Base-by-base conservation (phyloP, 1,140 invertebrate species). In the Pomacea maculata region DNA sequence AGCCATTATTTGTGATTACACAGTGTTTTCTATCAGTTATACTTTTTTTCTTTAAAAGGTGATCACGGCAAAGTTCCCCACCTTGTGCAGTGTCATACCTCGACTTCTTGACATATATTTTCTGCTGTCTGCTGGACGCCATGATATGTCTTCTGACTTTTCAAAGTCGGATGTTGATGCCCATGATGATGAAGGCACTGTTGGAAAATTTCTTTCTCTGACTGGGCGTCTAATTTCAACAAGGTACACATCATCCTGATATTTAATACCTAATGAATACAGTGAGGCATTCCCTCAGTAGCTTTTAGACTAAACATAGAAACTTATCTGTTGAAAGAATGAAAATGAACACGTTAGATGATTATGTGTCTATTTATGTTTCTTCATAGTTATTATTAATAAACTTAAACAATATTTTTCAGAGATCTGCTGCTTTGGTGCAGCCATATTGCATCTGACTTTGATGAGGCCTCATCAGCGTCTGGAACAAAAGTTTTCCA, bases 361-460 rank as follows among this genome's bases (percentile, higher is more conserved):
- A 29, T 78, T 1, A 67, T 78, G 15, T 14, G 3, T 45, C 3
- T 45, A 25, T 45, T 45, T 45, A 6, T 2, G 34, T 45, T 45
- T 45, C 2, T 45, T 45, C 34, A 25, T 25, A 45, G 34, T 45
- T 45, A 45, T 45, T 45, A 45, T 45, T 45, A 45, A 6, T 45
- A 45, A 45, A 45, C 34, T 45, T 45, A 45, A 12, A 7, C 17
- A 67, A 9, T 76, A 55, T 80, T 80, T 25, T 77, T 45, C 84
- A 91, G 90, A 78, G 98, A 99, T 93, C 93, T 99, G 17, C 94
- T 99, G 80, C 98, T 98, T 91, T 97, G 97, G 94, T 98, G 97
- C 88, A 92, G 94, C 19, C 93, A 97, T 87, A 94, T 96, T 14
- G 92, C 94, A 34, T 89, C 94, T 19, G 94, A 95, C 86, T 97